Evolutionary conservation across 2,888 invertebrate species (phyloP), one percentile per base, ranked within the genome.

Genomic region (Drosophila ustulata): DNA sequence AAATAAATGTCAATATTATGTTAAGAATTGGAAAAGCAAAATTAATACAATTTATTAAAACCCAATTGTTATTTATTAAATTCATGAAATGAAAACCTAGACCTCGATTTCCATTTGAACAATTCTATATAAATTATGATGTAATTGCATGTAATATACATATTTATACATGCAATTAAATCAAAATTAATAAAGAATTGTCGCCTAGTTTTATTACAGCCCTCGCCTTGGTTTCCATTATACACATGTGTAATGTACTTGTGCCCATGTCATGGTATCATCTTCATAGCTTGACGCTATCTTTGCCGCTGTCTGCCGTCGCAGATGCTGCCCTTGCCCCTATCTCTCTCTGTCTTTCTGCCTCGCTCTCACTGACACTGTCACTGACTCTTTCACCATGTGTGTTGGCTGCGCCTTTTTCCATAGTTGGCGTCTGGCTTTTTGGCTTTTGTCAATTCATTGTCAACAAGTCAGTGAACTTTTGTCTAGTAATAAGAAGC

Each of bases 401-500:
- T 67, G 67, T 73, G 32, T 9, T 18, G 59, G 59, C 53, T 69
- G 70, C 55, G 66, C 59, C 65, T 55, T 66, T 66, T 71, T 61
- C 39, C 68, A 70, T 49, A 47, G 61, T 47, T 51, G 72, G 46
- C 66, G 75, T 71, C 65, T 70, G 75, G 61, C 65, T 61, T 71
- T 68, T 67, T 63, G 71, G 73, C 85, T 82, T 84, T 82, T 87
- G 88, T 82, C 82, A 82, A 81, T 82, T 82, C 82, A 82, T 82
- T 82, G 82, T 87, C 82, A 82, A 87, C 82, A 82, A 87, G 88
- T 82, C 82, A 82, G 82, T 82, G 82, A 82, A 82, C 82, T 87
- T 82, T 69, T 67, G 80, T 45, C 73, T 49, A 34, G 66, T 66
- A 18, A 2, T 18, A 73, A 34, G 67, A 32, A 32, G 37, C 37